These are phyloP conservation scores for Ormyrus pomaceus DNA, from an alignment of 2,888 invertebrate genomes.

Conservation along the genomic window DNA sequence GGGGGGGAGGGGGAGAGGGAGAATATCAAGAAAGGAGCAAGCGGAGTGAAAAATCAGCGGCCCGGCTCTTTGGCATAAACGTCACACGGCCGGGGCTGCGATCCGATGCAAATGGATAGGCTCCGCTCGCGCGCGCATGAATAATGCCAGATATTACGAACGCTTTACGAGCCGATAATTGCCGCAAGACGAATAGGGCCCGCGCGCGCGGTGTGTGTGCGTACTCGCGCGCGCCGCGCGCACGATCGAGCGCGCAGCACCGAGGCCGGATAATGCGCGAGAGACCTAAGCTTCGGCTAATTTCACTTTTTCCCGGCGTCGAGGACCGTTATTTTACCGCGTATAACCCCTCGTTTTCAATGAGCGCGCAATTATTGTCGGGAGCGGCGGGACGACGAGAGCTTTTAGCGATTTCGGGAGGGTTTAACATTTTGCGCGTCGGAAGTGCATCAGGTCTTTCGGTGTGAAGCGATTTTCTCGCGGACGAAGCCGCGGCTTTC, in stretches of 20 bases:
- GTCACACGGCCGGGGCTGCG: conserved; percentile 3
- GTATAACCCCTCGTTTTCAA: no score
- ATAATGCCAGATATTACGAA: conserved; percentile 61
- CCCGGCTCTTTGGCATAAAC: conserved; percentile 28
- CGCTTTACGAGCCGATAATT: conserved; percentile 66
- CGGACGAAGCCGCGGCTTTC: not conserved
- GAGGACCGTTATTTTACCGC: no score
- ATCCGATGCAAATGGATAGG: conserved; percentile 32
- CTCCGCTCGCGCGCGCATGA: conserved; percentile 41
- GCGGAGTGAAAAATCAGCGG: conserved; percentile 7
- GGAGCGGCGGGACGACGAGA: no score
- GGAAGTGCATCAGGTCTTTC: no score
- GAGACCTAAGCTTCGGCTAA: no score
- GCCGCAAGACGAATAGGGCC: conserved; percentile 59
- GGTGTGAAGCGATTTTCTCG: not conserved
- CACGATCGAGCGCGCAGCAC: no score
- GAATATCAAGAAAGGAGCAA: not conserved
- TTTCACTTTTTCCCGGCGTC: no score
- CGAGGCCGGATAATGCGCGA: no score
- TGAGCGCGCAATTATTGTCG: no score
- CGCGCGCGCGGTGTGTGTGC: not conserved
- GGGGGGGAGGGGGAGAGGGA: conserved; percentile 1
- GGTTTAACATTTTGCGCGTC: not conserved
- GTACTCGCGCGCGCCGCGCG: not conserved
- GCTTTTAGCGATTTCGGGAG: not conserved